These are phyloP conservation scores for Callyntrura sp. DNA, from an alignment of 2,888 invertebrate species.

Conservation along the genomic window DNA sequence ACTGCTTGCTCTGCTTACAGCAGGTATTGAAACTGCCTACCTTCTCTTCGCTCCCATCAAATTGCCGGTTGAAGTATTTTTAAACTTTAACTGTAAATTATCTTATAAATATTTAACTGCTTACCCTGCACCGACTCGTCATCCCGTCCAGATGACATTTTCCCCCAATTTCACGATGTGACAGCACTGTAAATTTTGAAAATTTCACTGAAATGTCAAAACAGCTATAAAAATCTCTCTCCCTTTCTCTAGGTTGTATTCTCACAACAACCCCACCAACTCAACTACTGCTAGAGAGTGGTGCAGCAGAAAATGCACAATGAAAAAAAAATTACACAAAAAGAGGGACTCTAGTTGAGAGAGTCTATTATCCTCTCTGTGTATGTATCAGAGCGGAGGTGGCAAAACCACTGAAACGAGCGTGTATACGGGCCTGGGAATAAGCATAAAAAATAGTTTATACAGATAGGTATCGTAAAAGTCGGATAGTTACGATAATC, in stretches of 20 bases:
- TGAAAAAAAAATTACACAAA: background rate
- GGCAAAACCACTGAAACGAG: conserved; percentile 19
- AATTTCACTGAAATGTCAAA: conserved; percentile 68
- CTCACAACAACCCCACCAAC: background rate
- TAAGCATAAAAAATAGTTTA: conserved; percentile 5
- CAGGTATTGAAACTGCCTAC: conserved; percentile 20
- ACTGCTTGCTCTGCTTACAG: background rate
- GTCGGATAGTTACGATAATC: conserved; percentile 22
- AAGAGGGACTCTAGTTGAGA: background rate
- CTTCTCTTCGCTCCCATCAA: conserved; percentile 10
- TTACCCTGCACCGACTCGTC: conserved; percentile 80
- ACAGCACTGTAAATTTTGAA: background rate
- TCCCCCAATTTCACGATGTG: background rate
- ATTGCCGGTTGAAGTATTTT: conserved; percentile 10
- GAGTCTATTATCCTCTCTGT: background rate
- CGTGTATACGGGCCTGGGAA: background rate
- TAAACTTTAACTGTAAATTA: background rate
- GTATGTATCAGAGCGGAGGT: conserved; percentile 3
- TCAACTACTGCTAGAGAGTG: background rate
- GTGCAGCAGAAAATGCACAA: background rate
- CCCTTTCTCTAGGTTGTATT: background rate
- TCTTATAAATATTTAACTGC: background rate
- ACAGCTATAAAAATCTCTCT: background rate
- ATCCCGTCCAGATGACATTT: conserved; percentile 67
- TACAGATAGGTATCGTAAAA: conserved; percentile 13